Percentiles rank a stretch among this genome's conserved stretches.
These are phyloP conservation scores for Hyalella azteca DNA, from an alignment of 2,888 invertebrate species.

Conservation along the genomic window DNA sequence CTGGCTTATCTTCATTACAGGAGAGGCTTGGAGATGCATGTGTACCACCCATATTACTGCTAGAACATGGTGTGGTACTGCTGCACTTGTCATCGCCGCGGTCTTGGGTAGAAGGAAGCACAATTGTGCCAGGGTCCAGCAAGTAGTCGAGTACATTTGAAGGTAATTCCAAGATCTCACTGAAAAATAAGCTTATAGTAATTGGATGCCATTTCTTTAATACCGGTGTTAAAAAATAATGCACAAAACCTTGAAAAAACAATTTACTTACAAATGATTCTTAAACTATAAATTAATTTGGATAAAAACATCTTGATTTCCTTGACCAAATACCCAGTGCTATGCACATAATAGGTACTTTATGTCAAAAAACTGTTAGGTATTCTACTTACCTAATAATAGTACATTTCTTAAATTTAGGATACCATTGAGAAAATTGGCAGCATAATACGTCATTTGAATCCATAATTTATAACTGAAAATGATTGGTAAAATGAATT, in stretches of 20 bases:
- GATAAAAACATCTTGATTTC: not conserved
- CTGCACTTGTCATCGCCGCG: not conserved
- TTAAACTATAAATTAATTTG: not conserved
- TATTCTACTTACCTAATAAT: slow-evolving; percentile 40
- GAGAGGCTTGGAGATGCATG: no score
- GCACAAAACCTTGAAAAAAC: not conserved
- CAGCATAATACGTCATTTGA: slow-evolving; percentile 38
- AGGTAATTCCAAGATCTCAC: slow-evolving; percentile 47
- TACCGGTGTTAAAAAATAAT: not conserved
- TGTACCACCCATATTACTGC: not conserved
- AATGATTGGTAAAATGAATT: no score
- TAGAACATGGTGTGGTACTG: not conserved
- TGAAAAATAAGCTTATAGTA: slow-evolving; percentile 13
- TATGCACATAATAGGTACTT: not conserved
- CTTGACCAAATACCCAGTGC: not conserved
- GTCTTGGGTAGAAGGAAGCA: slow-evolving; percentile 41
- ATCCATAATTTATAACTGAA: no score
- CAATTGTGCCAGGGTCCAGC: slow-evolving; percentile 53
- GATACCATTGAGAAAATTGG: slow-evolving; percentile 44
- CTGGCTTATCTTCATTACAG: no score
- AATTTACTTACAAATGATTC: not conserved
- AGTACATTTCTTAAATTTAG: slow-evolving; percentile 45
- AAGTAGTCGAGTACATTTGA: slow-evolving; percentile 49
- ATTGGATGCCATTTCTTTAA: not conserved
- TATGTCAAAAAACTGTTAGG: not conserved